Evolutionary conservation across 2,888 invertebrate species (phyloP).

Genomic region (Psylliodes chrysocephalus): DNA sequence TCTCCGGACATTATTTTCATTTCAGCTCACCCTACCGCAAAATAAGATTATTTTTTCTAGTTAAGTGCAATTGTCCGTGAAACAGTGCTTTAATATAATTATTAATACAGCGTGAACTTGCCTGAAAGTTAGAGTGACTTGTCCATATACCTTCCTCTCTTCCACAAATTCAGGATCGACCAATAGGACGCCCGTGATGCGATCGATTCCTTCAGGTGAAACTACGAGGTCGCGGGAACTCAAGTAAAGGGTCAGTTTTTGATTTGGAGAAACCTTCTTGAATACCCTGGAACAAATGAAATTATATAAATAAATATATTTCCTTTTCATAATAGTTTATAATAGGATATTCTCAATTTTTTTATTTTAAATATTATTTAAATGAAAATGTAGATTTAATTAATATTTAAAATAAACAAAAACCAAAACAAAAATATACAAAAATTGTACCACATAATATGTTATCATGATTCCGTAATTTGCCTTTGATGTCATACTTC

Average conservation of each 20-base stretch:
- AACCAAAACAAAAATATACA: too few species aligned
- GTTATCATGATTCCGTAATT: too few species aligned
- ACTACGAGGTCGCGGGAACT: constrained; percentile 84
- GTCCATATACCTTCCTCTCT: constrained; percentile 85
- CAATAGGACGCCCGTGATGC: constrained; percentile 89
- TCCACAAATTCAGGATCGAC: constrained; percentile 89
- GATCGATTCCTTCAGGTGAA: constrained; percentile 78
- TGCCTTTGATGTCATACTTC: too few species aligned
- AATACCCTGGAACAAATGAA: constrained; percentile 74
- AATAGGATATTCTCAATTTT: too few species aligned
- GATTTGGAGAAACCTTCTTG: constrained; percentile 88
- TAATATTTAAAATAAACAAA: too few species aligned
- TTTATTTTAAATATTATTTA: too few species aligned
- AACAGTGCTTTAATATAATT: background rate
- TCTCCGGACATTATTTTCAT: too few species aligned
- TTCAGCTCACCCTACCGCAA: too few species aligned
- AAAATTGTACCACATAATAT: too few species aligned
- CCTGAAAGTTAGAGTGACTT: constrained; percentile 93
- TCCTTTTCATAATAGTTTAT: too few species aligned
- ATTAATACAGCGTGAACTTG: constrained; percentile 64
- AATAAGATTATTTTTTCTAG: background rate
- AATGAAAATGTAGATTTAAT: too few species aligned
- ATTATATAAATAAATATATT: too few species aligned
- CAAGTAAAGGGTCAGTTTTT: constrained; percentile 84
- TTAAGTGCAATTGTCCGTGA: background rate